Evolutionary conservation across 2,888 invertebrate species (phyloP).

Genomic region (Linnaemya tessellans): DNA sequence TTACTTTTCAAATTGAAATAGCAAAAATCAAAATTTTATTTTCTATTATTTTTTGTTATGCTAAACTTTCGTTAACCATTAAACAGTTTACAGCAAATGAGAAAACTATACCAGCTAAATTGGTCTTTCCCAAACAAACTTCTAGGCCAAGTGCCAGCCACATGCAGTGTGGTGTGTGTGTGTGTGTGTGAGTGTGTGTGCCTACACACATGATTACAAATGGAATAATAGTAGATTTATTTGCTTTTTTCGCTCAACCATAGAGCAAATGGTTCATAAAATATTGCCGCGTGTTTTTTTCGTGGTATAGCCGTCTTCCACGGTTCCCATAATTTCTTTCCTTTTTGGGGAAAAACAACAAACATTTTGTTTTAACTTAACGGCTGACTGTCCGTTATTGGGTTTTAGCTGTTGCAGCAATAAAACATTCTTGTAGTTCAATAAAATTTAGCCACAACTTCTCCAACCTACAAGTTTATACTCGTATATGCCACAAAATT

Average conservation of each 20-base stretch:
- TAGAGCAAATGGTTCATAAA: conserved; percentile 63
- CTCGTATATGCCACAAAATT: conserved; percentile 22
- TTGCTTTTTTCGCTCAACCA: neutral
- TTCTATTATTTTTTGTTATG: neutral
- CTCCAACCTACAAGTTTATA: neutral
- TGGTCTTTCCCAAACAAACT: conserved; percentile 38
- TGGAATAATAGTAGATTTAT: conserved; percentile 7
- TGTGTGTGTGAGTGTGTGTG: neutral
- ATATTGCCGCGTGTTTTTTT: conserved; percentile 40
- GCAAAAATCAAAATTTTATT: neutral
- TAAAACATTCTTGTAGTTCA: conserved; percentile 67
- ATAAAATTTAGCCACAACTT: conserved; percentile 58
- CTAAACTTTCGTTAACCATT: conserved; percentile 27
- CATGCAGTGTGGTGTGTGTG: conserved; percentile 14
- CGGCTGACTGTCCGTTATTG: neutral
- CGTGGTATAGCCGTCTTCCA: conserved; percentile 48
- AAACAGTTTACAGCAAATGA: conserved; percentile 24
- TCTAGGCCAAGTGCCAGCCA: conserved; percentile 47
- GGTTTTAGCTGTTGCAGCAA: conserved; percentile 33
- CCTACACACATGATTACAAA: conserved; percentile 45
- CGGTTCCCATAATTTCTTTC: neutral
- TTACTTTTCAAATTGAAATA: conserved; percentile 3
- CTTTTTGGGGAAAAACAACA: neutral
- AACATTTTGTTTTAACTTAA: conserved; percentile 26
- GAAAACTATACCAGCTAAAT: neutral